phyloP scores from a whole-genome alignment of 2,113 vertebrate species.

The Myxocyprinus asiaticus region DNA sequence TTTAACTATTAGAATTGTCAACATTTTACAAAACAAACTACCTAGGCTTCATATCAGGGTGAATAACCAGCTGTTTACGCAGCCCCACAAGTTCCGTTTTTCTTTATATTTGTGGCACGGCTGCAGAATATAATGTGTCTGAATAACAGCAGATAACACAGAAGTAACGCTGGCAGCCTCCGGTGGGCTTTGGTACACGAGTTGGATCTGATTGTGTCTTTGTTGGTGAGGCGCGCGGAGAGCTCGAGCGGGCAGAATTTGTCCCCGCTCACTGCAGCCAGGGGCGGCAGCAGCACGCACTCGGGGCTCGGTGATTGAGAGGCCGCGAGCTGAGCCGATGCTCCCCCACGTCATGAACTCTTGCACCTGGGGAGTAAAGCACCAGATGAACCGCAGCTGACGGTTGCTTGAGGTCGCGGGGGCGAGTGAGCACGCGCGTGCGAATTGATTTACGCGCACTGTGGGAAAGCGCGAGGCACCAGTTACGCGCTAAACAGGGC shows the following conservation, averaged over 20 bases:
- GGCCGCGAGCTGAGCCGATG: constrained; percentile 61
- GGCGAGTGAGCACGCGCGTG: constrained; percentile 46
- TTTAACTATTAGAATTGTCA: too few relatives aligned
- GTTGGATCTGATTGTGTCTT: constrained; percentile 66
- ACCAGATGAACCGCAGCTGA: constrained; percentile 54
- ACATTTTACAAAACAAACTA: too few relatives aligned
- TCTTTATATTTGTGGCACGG: background rate
- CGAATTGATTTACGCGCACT: constrained; percentile 51
- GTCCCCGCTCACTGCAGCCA: constrained; percentile 56
- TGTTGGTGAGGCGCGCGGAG: constrained; percentile 56
- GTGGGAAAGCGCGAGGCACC: constrained; percentile 32
- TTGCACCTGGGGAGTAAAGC: constrained; percentile 59
- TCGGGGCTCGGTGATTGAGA: constrained; percentile 71
- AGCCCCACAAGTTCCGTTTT: background rate
- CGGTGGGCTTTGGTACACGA: constrained; percentile 40
- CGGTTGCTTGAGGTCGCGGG: constrained; percentile 65
- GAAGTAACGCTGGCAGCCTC: constrained; percentile 45
- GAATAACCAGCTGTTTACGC: background rate
- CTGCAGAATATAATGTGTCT: background rate
- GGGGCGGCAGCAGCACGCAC: constrained; percentile 69
- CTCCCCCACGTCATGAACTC: constrained; percentile 53
- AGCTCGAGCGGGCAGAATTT: constrained; percentile 37
- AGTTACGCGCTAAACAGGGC: background rate
- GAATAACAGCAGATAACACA: constrained; percentile 22
- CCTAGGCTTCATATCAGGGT: background rate